Evolutionary conservation across 2,888 invertebrate genomes (phyloP).

Genomic region (Trissonchulus latispiculum): DNA sequence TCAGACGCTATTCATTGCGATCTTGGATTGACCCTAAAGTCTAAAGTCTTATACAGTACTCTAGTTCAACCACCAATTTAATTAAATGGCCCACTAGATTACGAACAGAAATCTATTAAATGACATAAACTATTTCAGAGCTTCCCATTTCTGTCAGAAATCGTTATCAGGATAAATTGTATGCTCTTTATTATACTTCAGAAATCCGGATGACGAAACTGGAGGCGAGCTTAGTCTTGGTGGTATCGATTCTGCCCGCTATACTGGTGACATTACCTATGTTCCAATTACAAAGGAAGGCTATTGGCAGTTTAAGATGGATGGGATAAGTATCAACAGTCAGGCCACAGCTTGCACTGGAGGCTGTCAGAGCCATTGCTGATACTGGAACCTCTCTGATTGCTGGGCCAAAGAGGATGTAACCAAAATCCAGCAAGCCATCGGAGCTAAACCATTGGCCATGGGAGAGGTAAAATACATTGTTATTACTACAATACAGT

Average conservation of each 20-base stretch:
- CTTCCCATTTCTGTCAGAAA: too few species aligned
- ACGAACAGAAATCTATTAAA: too few species aligned
- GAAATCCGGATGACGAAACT: conserved; percentile 36
- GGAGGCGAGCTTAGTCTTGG: conserved; percentile 53
- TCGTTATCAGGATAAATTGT: too few species aligned
- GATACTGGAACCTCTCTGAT: conserved; percentile 93
- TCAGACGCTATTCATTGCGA: too few species aligned
- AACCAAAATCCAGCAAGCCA: conserved; percentile 60
- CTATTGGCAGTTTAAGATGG: conserved; percentile 97
- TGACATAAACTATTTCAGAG: too few species aligned
- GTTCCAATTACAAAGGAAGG: conserved; percentile 69
- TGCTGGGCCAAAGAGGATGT: conserved; percentile 76
- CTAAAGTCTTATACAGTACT: too few species aligned
- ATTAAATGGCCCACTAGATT: too few species aligned
- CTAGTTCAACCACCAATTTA: too few species aligned
- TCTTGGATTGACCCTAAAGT: too few species aligned
- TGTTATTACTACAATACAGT: too few species aligned
- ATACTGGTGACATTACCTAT: conserved; percentile 77
- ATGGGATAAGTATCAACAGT: conserved; percentile 47
- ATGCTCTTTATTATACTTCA: too few species aligned
- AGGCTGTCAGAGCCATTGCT: conserved; percentile 85
- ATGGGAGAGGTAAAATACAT: conserved; percentile 58
- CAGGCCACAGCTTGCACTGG: conserved; percentile 38
- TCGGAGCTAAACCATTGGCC: conserved; percentile 60
- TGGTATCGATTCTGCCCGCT: conserved; percentile 83